Conservation (phyloP, 1,140 invertebrate genomes). For the Drosophila albomicans region DNA sequence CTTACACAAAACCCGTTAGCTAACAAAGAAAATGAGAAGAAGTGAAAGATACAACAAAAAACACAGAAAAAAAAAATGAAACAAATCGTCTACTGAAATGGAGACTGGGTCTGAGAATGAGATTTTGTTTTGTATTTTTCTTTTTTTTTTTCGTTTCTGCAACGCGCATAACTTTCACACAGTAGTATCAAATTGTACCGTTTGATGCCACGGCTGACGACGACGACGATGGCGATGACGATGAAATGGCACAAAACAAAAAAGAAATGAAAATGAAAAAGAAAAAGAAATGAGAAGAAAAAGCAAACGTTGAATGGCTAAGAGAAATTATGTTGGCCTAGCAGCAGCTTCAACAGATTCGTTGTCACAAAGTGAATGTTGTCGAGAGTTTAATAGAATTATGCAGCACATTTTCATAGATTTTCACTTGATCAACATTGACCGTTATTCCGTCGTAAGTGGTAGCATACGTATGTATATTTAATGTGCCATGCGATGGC, state of each 20-base stretch:
- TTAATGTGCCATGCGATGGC: not conserved
- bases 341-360: conserved; percentile 18
- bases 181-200: conserved; percentile 66
- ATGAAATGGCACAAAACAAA: conserved; percentile 58
- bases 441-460: not conserved
- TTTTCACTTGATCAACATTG: conserved; percentile 33
- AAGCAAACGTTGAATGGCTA: conserved; percentile 18
- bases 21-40: conserved; percentile 52
- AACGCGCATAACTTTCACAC: conserved; percentile 70
- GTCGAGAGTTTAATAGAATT: conserved; percentile 20
- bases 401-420: conserved; percentile 9
- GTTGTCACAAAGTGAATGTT: conserved; percentile 23
- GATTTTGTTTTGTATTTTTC: conserved; percentile 41
- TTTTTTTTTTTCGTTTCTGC: conserved; percentile 19
- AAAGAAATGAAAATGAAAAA: conserved; percentile 30
- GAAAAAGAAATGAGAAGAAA: conserved; percentile 19
- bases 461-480: conserved; percentile 1
- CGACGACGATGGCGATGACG: conserved; percentile 17
- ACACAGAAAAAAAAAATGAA: conserved; percentile 49
- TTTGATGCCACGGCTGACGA: conserved; percentile 43
- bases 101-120: conserved; percentile 52
- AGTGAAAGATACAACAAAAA: conserved; percentile 31
- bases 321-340: conserved; percentile 52
- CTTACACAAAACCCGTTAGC: conserved; percentile 69
- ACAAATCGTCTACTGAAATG: conserved; percentile 50